These are phyloP conservation scores for Eulithis prunata DNA, from an alignment of 2,888 invertebrate genomes.

Conservation along the genomic window DNA sequence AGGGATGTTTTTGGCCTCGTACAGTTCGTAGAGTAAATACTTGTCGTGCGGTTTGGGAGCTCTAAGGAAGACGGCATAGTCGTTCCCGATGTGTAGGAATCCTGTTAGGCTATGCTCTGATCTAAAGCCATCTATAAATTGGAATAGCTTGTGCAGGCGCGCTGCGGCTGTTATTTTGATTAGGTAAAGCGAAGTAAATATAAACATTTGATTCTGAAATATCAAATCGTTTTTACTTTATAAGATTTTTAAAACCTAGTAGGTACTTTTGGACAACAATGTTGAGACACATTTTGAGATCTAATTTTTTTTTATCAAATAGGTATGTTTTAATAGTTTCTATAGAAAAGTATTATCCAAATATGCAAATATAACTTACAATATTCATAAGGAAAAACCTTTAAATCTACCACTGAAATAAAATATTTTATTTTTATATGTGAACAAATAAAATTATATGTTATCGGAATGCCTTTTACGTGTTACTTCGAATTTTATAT, in stretches of 20 bases:
- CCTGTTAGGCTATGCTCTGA: conserved; percentile 65
- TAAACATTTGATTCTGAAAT: conserved; percentile 50
- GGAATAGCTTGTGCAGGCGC: conserved; percentile 70
- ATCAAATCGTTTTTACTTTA: background rate
- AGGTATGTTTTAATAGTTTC: no score
- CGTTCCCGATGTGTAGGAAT: conserved; percentile 68
- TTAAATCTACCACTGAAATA: conserved; percentile 6
- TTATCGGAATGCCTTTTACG: conserved; percentile 4
- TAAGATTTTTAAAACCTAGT: no score
- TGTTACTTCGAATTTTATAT: background rate
- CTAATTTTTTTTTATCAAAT: no score
- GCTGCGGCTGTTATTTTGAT: conserved; percentile 48
- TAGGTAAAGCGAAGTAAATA: conserved; percentile 38
- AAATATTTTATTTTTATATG: conserved; percentile 6
- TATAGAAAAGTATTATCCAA: no score
- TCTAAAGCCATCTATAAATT: conserved; percentile 67
- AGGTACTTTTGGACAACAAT: background rate
- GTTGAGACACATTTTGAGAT: background rate
- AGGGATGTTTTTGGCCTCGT: conserved; percentile 64
- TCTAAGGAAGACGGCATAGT: conserved; percentile 67
- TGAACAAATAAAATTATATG: conserved; percentile 9
- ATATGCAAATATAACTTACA: conserved; percentile 16
- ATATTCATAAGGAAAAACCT: conserved; percentile 28
- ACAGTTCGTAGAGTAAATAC: conserved; percentile 66
- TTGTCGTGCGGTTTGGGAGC: conserved; percentile 66